Evolutionary conservation across 23 tunicate species (phyloP).

Genomic region (Corella eumyota): DNA sequence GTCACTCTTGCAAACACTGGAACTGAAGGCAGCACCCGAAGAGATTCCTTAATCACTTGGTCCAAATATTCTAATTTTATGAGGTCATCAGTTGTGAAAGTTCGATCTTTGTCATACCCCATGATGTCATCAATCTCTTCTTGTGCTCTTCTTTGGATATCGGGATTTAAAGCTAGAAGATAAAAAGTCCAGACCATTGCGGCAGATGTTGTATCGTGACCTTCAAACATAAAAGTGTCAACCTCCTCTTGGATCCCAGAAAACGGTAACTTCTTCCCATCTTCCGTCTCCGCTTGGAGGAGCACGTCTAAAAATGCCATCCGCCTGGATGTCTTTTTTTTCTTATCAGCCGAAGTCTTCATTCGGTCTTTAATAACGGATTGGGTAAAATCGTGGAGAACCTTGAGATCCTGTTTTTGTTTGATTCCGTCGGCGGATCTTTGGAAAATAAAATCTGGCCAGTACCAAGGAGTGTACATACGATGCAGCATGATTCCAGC

Average conservation of each 20-base stretch:
- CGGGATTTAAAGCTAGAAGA: slow-evolving; percentile 63
- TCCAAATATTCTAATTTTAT: slow-evolving; percentile 71
- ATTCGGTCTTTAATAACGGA: slow-evolving; percentile 35
- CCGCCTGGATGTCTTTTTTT: slow-evolving; percentile 8
- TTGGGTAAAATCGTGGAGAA: slow-evolving; percentile 40
- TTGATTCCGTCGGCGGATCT: slow-evolving; percentile 50
- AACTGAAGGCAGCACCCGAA: slow-evolving; percentile 81
- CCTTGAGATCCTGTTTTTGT: slow-evolving; percentile 12
- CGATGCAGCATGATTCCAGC: too few species aligned
- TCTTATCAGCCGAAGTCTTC: neutral
- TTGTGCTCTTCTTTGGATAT: slow-evolving; percentile 50
- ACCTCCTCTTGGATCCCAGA: slow-evolving; percentile 95
- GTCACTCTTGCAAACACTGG: slow-evolving; percentile 78
- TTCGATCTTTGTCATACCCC: slow-evolving; percentile 58
- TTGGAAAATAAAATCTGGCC: too few species aligned
- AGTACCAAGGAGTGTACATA: too few species aligned
- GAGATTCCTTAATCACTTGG: slow-evolving; percentile 62
- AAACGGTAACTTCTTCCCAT: slow-evolving; percentile 51
- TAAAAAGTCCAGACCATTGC: slow-evolving; percentile 96
- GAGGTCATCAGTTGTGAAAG: slow-evolving; percentile 43
- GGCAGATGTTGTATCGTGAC: slow-evolving; percentile 98
- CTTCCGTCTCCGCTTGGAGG: slow-evolving; percentile 46
- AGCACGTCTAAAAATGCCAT: slow-evolving; percentile 88
- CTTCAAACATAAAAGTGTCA: slow-evolving; percentile 99
- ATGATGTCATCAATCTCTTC: slow-evolving; percentile 75